Evolutionary conservation across 2,888 invertebrate genomes (phyloP), one percentile per base, ranked within the genome.

Genomic region (Agriopis marginaria): DNA sequence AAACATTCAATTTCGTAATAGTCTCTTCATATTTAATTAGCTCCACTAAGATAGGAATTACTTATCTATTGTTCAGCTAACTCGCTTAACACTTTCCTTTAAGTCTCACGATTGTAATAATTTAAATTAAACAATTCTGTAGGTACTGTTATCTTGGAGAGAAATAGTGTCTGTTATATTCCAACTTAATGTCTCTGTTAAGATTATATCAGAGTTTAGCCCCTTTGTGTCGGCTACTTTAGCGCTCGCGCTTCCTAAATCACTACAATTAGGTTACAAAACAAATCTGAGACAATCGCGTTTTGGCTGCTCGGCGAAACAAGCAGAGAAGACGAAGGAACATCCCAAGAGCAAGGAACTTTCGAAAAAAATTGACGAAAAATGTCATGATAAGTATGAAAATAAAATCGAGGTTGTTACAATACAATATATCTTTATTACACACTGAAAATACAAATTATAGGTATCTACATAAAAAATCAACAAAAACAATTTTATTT

Each of bases 141-240:
- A 70, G 77, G 73, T 75, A 70, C 71, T 77, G 81, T 85, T 85
- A 86, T 86, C 86, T 81, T 70, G 71, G 77, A 75, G 82, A 85
- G 85, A 84, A 84, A 84, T 85, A 85, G 86, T 83, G 82, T 75
- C 81, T 80, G 84, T 84, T 84, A 86, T 86, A 84, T 82, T 84
- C 82, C 78, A 81, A 82, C 79, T 82, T 85, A 85, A 84, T 84
- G 86, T 81, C 80, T 82, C 79, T 81, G 78, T 82, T 83, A 79
- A 87, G 87, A 87, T 87, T 78, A 79, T 85, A 86, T 87, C 87
- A 79, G 74, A 75, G 78, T 78, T 83, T 79, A 77, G 80, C 79
- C 77, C 81, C 84, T 82, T 86, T 86, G 84, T 86, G 81, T 75
- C 72, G 77, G 77, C 79, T 82, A 79, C 75, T 82, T 78, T 79